phyloP scores from a whole-genome alignment of 2,113 vertebrate genomes.

The Nerophis ophidion region DNA sequence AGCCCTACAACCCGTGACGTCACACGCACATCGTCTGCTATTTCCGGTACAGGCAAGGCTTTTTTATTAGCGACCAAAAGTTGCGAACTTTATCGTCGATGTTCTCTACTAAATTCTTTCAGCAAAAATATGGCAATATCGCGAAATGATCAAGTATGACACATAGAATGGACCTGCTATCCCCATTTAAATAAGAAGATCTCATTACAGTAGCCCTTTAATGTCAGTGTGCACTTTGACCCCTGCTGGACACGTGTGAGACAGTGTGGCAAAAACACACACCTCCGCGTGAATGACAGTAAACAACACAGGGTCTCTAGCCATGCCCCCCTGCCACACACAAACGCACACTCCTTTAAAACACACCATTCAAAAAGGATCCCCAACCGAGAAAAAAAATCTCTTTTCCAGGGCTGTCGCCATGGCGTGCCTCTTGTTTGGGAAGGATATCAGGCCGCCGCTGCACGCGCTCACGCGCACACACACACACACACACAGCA shows the following conservation, averaged over 20 bases:
- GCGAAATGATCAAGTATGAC: no score
- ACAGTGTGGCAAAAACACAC: slow-evolving; percentile 39
- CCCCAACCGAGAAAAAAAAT: slow-evolving; percentile 47
- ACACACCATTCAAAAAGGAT: slow-evolving; percentile 54
- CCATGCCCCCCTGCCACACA: not conserved
- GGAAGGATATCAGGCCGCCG: slow-evolving; percentile 41
- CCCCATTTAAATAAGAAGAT: no score
- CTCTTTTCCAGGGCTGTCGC: slow-evolving; percentile 50
- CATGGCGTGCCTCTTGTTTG: slow-evolving; percentile 26
- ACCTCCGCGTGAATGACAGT: slow-evolving; percentile 48
- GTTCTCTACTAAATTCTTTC: no score
- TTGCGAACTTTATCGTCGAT: no score
- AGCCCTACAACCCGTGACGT: no score
- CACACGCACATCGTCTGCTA: no score
- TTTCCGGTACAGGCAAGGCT: no score
- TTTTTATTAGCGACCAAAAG: no score
- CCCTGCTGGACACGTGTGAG: slow-evolving; percentile 10
- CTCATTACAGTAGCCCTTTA: no score
- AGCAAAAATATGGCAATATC: no score
- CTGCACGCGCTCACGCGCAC: slow-evolving; percentile 41
- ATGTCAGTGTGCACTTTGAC: no score
- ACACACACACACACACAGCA: slow-evolving; percentile 48
- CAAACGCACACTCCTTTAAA: slow-evolving; percentile 62
- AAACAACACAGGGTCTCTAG: slow-evolving; percentile 51
- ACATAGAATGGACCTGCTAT: no score